A percentile compares a stretch with the other conserved stretches of the same genome.
Conservation (phyloP, 2,113 vertebrate species). For the Sclerurus mexicanus region DNA sequence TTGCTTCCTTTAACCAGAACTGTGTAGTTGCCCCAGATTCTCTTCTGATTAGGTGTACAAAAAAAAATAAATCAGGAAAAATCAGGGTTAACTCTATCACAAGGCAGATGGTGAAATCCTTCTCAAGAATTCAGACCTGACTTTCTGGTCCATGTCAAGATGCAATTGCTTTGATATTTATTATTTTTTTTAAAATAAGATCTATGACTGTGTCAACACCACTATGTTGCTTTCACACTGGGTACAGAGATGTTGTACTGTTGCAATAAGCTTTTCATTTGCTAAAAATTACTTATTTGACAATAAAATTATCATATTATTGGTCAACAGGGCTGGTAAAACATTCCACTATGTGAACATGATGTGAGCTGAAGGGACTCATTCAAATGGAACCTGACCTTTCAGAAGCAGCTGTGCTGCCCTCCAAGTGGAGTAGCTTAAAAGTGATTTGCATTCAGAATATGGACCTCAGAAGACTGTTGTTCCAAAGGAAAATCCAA, state of each 20-base stretch:
- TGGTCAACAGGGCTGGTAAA: constrained; percentile 52
- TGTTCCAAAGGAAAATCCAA: background rate
- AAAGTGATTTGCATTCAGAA: background rate
- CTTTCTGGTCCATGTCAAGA: background rate
- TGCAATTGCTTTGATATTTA: background rate
- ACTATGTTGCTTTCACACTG: constrained; percentile 70
- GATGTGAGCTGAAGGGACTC: background rate
- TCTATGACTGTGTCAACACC: background rate
- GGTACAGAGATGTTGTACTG: constrained; percentile 59
- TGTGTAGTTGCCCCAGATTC: background rate
- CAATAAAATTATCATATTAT: constrained; percentile 40
- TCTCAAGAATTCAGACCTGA: background rate
- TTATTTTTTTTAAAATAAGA: background rate
- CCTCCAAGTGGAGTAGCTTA: background rate
- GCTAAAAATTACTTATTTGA: constrained; percentile 47
- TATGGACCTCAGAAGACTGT: background rate
- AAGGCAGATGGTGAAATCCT: background rate
- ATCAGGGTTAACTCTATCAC: background rate
- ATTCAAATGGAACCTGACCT: background rate
- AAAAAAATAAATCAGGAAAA: background rate
- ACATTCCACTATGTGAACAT: background rate
- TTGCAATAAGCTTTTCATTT: constrained; percentile 59
- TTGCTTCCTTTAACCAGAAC: background rate
- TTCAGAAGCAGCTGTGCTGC: constrained; percentile 20
- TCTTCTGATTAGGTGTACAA: background rate